phyloP scores from a whole-genome alignment of 1,140 invertebrate species.

The Nixonia krombeini region DNA sequence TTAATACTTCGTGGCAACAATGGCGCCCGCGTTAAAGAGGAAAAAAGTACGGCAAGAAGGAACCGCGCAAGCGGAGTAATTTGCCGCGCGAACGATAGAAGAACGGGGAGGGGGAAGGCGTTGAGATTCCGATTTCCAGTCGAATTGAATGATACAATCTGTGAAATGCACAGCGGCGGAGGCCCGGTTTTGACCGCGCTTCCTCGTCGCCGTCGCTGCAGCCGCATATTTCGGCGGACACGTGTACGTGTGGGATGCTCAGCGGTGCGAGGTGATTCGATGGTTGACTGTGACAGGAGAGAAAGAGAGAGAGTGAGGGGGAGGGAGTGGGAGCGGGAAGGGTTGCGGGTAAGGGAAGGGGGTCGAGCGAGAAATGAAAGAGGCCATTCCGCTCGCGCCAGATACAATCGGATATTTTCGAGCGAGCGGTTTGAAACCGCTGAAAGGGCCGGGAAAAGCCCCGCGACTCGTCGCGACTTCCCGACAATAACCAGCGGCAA shows the following conservation, averaged over 20 bases:
- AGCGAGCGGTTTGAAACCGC: constrained; percentile 41
- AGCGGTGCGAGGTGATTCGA: constrained; percentile 40
- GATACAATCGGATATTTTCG: constrained; percentile 53
- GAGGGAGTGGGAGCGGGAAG: too few relatives aligned
- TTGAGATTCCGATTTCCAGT: constrained; percentile 20
- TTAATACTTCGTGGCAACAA: background rate
- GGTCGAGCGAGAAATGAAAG: constrained; percentile 22
- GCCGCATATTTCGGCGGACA: constrained; percentile 13
- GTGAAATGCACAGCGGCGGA: constrained; percentile 15
- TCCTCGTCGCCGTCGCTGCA: constrained; percentile 6
- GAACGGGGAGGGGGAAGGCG: constrained; percentile 22
- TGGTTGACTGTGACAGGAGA: constrained; percentile 21
- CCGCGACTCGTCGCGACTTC: constrained; percentile 38
- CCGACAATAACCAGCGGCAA: constrained; percentile 53
- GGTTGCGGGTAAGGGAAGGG: constrained; percentile 11
- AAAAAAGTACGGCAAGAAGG: too few relatives aligned
- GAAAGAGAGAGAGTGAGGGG: background rate
- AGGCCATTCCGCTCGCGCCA: constrained; percentile 41
- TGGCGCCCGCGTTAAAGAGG: too few relatives aligned
- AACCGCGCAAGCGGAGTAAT: background rate
- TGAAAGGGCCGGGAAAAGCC: constrained; percentile 34
- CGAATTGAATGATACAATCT: constrained; percentile 29
- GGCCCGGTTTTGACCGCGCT: constrained; percentile 15
- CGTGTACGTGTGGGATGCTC: constrained; percentile 31
- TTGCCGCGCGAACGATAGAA: background rate